Evolutionary conservation across 2,113 vertebrate genomes (phyloP).

Genomic region (Pampusana beccarii): DNA sequence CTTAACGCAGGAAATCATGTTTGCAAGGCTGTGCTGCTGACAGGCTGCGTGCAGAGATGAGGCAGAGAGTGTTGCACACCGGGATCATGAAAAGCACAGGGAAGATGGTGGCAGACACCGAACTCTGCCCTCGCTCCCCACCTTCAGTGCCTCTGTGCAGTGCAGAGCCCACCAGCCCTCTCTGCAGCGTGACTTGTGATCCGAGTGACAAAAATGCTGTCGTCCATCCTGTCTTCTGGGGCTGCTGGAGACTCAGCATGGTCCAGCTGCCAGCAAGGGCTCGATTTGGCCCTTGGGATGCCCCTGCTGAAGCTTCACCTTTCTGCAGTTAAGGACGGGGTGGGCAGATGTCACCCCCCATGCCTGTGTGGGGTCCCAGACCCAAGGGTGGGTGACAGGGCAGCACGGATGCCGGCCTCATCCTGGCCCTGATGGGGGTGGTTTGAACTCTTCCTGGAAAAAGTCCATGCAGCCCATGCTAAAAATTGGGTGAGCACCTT

Average conservation of each 20-base stretch:
- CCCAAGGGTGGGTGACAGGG: too few species aligned
- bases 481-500: not conserved
- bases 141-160: not conserved
- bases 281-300: not conserved
- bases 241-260: not conserved
- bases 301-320: not conserved
- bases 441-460: not conserved
- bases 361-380: rapidly evolving
- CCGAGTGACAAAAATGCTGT: rapidly evolving
- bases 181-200: too few species aligned
- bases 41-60: too few species aligned
- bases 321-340: not conserved
- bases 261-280: rapidly evolving
- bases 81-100: rapidly evolving
- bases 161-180: not conserved
- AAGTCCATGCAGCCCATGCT: not conserved
- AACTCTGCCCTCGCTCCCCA: not conserved
- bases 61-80: rapidly evolving
- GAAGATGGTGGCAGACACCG: too few species aligned
- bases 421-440: not conserved
- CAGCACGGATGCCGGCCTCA: not conserved
- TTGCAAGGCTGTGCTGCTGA: rapidly evolving
- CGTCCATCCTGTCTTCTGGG: rapidly evolving
- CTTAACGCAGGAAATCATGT: not conserved
- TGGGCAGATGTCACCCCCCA: too few species aligned